Evolutionary conservation across 1,140 invertebrate genomes (phyloP).

Genomic region (Propsilocerus akamusi): DNA sequence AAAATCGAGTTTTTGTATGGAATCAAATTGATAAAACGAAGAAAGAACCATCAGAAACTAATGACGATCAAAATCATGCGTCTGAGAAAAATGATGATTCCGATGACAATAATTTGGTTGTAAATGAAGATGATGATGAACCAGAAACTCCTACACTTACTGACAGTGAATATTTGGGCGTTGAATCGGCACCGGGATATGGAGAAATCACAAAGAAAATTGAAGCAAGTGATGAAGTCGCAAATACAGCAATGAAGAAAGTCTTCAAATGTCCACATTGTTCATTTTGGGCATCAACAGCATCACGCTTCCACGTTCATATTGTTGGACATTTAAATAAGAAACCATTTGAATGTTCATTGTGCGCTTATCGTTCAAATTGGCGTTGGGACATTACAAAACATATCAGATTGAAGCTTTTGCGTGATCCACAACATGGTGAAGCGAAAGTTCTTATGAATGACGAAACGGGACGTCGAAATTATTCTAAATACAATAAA

Average conservation of each 20-base stretch:
- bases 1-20: slow-evolving; percentile 59
- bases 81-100: slow-evolving; percentile 10
- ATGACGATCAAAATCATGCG: not conserved
- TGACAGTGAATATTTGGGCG: slow-evolving; percentile 25
- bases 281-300: slow-evolving; percentile 74
- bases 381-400: slow-evolving; percentile 94
- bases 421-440: slow-evolving; percentile 58
- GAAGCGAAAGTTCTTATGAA: slow-evolving; percentile 69
- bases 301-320: slow-evolving; percentile 83
- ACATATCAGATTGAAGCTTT: slow-evolving; percentile 78
- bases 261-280: slow-evolving; percentile 83
- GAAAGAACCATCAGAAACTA: not conserved
- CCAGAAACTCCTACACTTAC: slow-evolving; percentile 11
- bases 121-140: slow-evolving; percentile 9
- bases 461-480: slow-evolving; percentile 73
- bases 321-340: slow-evolving; percentile 82
- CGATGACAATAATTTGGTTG: slow-evolving; percentile 7
- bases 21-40: slow-evolving; percentile 27
- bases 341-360: slow-evolving; percentile 87
- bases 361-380: slow-evolving; percentile 82
- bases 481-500: slow-evolving; percentile 84
- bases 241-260: slow-evolving; percentile 30
- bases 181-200: slow-evolving; percentile 30
- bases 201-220: slow-evolving; percentile 29
- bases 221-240: slow-evolving; percentile 22